Conservation (phyloP, 2,888 invertebrate genomes). For the Gonocerus acuteangulatus region DNA sequence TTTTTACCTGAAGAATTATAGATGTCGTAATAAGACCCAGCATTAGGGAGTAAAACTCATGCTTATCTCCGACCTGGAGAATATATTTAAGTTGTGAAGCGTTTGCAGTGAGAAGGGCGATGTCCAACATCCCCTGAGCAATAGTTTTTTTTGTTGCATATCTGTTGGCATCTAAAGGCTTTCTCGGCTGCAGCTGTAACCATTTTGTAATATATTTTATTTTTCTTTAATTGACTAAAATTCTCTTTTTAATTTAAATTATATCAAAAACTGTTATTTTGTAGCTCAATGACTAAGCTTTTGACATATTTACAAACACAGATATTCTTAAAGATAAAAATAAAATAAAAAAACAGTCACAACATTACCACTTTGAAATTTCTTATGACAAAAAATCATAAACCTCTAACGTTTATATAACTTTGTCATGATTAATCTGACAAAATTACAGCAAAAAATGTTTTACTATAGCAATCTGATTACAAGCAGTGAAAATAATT, state of each 20-base stretch:
- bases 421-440: no score
- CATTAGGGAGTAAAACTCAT: slow-evolving; percentile 78
- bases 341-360: no score
- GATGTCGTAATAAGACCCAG: slow-evolving; percentile 71
- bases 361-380: no score
- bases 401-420: no score
- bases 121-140: slow-evolving; percentile 83
- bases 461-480: no score
- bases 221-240: not conserved
- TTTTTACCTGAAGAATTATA: slow-evolving; percentile 77
- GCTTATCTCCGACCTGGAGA: slow-evolving; percentile 71
- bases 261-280: not conserved
- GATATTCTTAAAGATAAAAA: not conserved
- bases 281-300: no score
- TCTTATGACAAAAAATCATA: no score
- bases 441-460: no score
- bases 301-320: no score
- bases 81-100: slow-evolving; percentile 83
- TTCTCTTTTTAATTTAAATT: not conserved
- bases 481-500: no score
- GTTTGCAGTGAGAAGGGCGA: slow-evolving; percentile 78
- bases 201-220: not conserved
- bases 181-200: slow-evolving; percentile 41
- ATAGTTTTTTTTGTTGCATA: slow-evolving; percentile 90
- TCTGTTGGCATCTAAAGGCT: slow-evolving; percentile 72